Percentiles rank a stretch among this genome's conserved stretches.
These are phyloP conservation scores for Hemiscyllium ocellatum DNA, from an alignment of 2,113 vertebrate species.

Conservation along the genomic window DNA sequence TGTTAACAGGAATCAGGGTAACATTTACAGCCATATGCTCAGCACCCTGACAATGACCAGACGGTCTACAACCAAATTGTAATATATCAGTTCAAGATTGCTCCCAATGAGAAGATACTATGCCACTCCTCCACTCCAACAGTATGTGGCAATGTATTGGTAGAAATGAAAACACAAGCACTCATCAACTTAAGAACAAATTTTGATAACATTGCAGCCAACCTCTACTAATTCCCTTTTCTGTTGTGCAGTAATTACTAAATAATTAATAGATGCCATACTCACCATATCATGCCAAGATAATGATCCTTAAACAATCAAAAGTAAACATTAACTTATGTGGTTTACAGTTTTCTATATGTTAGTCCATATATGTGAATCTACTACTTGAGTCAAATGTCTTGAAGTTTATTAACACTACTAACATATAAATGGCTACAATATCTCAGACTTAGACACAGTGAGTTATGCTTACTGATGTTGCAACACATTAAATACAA, in stretches of 20 bases:
- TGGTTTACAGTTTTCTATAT: no score
- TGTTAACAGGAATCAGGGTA: background rate
- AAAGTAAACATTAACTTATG: background rate
- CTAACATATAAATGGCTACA: no score
- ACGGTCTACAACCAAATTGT: background rate
- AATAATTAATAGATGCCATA: background rate
- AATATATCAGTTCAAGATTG: background rate
- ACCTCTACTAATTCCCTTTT: background rate
- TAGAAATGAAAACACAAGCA: background rate
- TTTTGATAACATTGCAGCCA: background rate
- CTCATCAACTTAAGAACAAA: background rate
- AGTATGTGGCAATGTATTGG: background rate
- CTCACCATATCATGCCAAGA: no score
- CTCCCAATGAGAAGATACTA: background rate
- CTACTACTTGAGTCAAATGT: no score
- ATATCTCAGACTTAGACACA: no score
- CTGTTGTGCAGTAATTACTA: background rate
- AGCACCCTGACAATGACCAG: background rate
- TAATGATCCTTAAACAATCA: background rate
- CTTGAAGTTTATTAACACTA: no score
- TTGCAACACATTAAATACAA: no score
- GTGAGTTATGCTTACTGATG: no score
- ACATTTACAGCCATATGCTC: background rate
- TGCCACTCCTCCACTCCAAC: background rate
- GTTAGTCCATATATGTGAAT: no score